These are phyloP conservation scores for Acrocephalus kingi DNA, from an alignment of 2,113 vertebrate species.

Conservation along the genomic window DNA sequence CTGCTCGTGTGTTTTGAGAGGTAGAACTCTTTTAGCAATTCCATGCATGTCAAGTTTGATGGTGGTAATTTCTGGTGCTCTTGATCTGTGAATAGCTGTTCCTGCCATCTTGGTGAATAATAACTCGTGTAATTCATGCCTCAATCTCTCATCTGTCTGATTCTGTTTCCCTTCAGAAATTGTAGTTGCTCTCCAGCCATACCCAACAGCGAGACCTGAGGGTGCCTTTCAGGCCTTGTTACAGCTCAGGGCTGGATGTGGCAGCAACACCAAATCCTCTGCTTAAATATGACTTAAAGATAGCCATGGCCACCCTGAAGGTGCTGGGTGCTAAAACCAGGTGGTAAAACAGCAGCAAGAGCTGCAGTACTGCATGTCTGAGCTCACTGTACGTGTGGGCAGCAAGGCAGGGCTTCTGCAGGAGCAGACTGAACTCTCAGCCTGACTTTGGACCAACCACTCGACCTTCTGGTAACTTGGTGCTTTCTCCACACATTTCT, in stretches of 20 bases:
- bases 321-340: background rate
- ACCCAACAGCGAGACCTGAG: background rate
- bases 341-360: background rate
- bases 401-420: background rate
- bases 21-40: background rate
- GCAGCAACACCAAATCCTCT: background rate
- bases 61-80: background rate
- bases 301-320: background rate
- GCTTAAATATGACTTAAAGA: background rate
- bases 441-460: background rate
- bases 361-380: background rate
- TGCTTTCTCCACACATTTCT: background rate
- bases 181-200: fast-evolving
- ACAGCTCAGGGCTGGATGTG: background rate
- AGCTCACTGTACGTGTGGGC: fast-evolving
- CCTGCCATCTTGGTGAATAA: background rate
- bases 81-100: background rate
- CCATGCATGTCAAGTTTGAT: background rate
- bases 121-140: background rate
- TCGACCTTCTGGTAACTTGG: background rate
- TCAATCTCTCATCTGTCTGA: background rate
- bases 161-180: background rate
- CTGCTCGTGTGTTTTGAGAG: background rate
- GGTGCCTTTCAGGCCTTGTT: background rate
- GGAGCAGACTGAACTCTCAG: background rate